A percentile compares a stretch with the other conserved stretches of the same genome.
Conservation (phyloP, 2,113 vertebrate species). For the Callospermophilus lateralis region DNA sequence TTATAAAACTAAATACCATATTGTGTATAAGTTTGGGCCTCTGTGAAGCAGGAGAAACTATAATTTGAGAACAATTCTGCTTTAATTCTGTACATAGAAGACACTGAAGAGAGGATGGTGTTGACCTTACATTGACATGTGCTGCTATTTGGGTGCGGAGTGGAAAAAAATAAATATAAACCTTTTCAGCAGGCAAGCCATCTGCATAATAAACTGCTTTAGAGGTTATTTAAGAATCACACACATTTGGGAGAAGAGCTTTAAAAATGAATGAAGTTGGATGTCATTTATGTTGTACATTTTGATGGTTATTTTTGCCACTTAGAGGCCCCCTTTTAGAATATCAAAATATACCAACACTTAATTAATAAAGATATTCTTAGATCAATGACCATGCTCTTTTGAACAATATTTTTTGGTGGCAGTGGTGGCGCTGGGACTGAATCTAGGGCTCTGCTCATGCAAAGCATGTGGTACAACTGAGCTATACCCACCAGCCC, state of each 20-base stretch:
- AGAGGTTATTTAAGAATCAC: conserved; percentile 78
- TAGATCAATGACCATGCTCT: conserved; percentile 68
- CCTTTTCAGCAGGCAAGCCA: conserved; percentile 82
- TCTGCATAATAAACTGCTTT: conserved; percentile 80
- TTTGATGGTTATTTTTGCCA: conserved; percentile 76
- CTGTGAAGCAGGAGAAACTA: conserved; percentile 69
- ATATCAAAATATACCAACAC: conserved; percentile 63
- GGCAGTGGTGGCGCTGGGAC: too few species aligned
- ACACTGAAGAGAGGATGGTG: conserved; percentile 62
- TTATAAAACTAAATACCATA: conserved; percentile 86
- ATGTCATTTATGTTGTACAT: conserved; percentile 78
- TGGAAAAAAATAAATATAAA: conserved; percentile 80
- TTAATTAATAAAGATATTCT: conserved; percentile 78
- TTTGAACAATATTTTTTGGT: conserved; percentile 68
- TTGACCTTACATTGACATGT: neutral
- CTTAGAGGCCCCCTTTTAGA: conserved; percentile 60
- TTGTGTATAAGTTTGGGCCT: conserved; percentile 79
- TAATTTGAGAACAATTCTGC: conserved; percentile 45
- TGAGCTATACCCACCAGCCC: neutral
- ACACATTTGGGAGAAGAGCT: conserved; percentile 74
- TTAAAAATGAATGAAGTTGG: conserved; percentile 58
- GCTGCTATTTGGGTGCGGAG: conserved; percentile 73
- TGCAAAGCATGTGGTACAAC: neutral
- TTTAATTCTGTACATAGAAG: conserved; percentile 62
- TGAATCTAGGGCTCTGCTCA: neutral